These are phyloP conservation scores for Bombus soroeensis DNA, from an alignment of 1,140 invertebrate genomes.

Conservation along the genomic window DNA sequence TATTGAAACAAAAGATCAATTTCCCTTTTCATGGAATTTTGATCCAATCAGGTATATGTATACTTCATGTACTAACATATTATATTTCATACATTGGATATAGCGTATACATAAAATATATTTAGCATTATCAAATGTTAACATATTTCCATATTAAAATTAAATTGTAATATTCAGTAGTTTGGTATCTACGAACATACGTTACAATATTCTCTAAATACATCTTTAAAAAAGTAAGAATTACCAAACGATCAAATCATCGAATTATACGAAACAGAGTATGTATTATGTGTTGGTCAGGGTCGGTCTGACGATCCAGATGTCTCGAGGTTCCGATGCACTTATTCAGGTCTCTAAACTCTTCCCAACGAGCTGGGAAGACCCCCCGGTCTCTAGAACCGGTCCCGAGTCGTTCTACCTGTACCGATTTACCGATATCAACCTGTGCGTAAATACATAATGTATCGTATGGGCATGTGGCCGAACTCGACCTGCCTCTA, in stretches of 20 bases:
- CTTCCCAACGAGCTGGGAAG: not conserved
- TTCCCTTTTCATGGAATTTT: not conserved
- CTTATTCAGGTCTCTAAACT: slow-evolving; percentile 53
- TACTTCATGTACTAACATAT: not conserved
- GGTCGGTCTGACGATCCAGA: slow-evolving; percentile 26
- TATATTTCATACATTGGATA: not conserved
- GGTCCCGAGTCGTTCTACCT: slow-evolving; percentile 35
- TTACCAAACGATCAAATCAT: not conserved
- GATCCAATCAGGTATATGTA: not conserved
- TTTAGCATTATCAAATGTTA: not conserved
- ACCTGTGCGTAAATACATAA: slow-evolving; percentile 42
- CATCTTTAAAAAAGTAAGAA: too few relatives aligned
- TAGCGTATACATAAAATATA: not conserved
- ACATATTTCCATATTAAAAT: not conserved
- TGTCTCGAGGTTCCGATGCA: slow-evolving; percentile 31
- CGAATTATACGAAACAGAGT: slow-evolving; percentile 20
- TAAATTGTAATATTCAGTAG: not conserved
- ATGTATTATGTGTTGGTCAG: slow-evolving; percentile 31
- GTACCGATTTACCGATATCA: slow-evolving; percentile 50
- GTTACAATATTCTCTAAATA: too few relatives aligned
- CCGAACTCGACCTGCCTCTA: not conserved
- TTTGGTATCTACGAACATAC: too few relatives aligned
- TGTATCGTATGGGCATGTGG: slow-evolving; percentile 5
- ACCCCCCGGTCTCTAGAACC: slow-evolving; percentile 38
- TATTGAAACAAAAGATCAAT: not conserved